These are phyloP conservation scores for Varanus salvator DNA, from an alignment of 2,113 vertebrate species.

Conservation along the genomic window DNA sequence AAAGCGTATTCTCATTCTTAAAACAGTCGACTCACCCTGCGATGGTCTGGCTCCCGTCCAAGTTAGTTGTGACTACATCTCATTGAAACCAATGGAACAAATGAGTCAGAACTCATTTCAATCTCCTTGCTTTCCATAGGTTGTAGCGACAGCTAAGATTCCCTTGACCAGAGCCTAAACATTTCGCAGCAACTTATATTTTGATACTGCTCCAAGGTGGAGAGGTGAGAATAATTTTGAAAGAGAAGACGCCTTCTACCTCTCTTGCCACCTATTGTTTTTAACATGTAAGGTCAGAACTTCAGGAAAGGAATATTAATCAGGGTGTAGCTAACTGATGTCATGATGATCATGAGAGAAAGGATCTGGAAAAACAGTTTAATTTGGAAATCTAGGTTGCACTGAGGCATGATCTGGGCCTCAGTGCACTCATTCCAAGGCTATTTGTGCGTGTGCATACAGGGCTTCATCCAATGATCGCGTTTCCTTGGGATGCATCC, in stretches of 20 bases:
- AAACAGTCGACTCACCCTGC: neutral
- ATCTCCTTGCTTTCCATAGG: neutral
- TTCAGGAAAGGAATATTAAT: constrained; percentile 65
- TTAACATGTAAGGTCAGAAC: constrained; percentile 34
- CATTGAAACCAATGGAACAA: neutral
- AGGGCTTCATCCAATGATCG: constrained; percentile 53
- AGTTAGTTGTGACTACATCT: neutral
- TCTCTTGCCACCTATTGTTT: neutral
- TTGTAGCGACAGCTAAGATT: neutral
- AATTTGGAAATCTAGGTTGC: constrained; percentile 54
- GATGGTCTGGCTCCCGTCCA: neutral
- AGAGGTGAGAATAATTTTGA: neutral
- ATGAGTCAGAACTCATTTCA: neutral
- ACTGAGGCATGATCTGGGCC: constrained; percentile 33
- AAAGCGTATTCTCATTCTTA: neutral
- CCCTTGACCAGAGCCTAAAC: neutral
- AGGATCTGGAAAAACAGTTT: constrained; percentile 69
- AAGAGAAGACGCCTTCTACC: neutral
- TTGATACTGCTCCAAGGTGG: neutral
- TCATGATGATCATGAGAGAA: constrained; percentile 61
- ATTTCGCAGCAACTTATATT: neutral
- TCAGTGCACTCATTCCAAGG: constrained; percentile 43
- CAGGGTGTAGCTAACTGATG: constrained; percentile 53
- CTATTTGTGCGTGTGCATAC: constrained; percentile 29
- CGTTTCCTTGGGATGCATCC: constrained; percentile 57